Evolutionary conservation across 2,113 vertebrate genomes (phyloP), one percentile per base, ranked within the genome.

Genomic region (Oryzias melastigma): DNA sequence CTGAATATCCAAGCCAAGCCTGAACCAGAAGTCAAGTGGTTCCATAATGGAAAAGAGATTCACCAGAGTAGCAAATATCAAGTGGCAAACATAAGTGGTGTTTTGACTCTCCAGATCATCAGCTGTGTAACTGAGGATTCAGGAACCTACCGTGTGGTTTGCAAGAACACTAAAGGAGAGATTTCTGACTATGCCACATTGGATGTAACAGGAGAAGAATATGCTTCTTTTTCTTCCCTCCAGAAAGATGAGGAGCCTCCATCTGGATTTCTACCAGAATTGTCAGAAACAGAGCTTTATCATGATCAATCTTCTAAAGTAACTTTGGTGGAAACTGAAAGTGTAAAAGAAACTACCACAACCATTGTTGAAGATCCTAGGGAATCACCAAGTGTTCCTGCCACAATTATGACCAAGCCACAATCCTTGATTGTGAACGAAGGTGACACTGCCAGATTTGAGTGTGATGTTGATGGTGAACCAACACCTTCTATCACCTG

Each of bases 1-100:
- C 71, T 99, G 17, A 99, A 98, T 7, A 91, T 98, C 55, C 97
- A 97, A 35, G 93, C 95, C 57, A 98, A 95, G 80, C 96, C 97
- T 67, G 94, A 95, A 3, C 91, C 94, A 0, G 91, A 95, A 5
- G 85, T 97, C n/a, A 93, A 91, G 68, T 99, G 97, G 97, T 98
- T 93, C 83, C 96, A 98, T 71, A 97, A 99, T 1, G 94, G 94
- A 14, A 68, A 91, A 54, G 93, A 94, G 80, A 94, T 99, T 73
- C 82, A 92, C 5, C 92, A 93, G 40, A 91, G 95, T 75, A 87
- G 75, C 48, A 99, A 98, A 85, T 93, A 94, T 75, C 92, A 81
- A 56, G 95, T 95, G 50, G 94, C 85, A 71, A 96, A 98, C 71
- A 90, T 91, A 0, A 95, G 94, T 7, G 97, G 97, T 42, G 95